These are phyloP conservation scores for Caenorhabditis panamensis DNA, from an alignment of 2,888 invertebrate species.

Conservation along the genomic window DNA sequence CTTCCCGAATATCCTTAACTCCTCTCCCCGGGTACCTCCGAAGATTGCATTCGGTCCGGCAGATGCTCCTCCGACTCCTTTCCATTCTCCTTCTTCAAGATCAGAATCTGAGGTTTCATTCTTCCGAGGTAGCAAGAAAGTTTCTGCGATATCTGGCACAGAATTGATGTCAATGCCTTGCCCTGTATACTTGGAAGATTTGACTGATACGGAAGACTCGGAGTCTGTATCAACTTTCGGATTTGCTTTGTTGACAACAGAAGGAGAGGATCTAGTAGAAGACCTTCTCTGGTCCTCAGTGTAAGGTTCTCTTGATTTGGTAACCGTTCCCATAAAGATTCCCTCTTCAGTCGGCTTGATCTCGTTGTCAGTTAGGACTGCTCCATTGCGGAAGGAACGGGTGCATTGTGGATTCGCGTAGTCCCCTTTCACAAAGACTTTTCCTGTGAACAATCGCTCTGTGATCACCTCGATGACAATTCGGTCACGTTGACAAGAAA, in stretches of 20 bases:
- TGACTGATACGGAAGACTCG: not conserved
- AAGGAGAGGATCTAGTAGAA: not conserved
- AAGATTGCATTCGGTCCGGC: conserved; percentile 33
- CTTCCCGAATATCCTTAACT: conserved; percentile 41
- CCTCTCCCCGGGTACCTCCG: conserved; percentile 50
- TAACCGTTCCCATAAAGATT: conserved; percentile 48
- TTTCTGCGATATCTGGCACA: conserved; percentile 28
- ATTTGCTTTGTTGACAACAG: not conserved
- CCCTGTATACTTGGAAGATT: not conserved
- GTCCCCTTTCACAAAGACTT: conserved; percentile 79
- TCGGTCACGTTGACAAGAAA: conserved; percentile 74
- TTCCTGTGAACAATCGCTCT: conserved; percentile 72
- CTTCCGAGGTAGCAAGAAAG: conserved; percentile 4
- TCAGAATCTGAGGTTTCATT: conserved; percentile 7
- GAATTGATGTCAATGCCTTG: conserved; percentile 1
- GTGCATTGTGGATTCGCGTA: conserved; percentile 72
- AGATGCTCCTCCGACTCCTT: conserved; percentile 45
- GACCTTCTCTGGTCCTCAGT: conserved; percentile 21
- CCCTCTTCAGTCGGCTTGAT: not conserved
- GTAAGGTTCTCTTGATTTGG: conserved; percentile 40
- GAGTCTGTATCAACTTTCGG: not conserved
- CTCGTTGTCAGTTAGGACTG: conserved; percentile 14
- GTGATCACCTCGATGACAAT: conserved; percentile 76
- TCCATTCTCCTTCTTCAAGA: conserved; percentile 31
- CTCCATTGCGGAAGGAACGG: conserved; percentile 44